Evolutionary conservation across 92 coral and sea anemone species (phyloP).

Genomic region (Blastomussa wellsi): DNA sequence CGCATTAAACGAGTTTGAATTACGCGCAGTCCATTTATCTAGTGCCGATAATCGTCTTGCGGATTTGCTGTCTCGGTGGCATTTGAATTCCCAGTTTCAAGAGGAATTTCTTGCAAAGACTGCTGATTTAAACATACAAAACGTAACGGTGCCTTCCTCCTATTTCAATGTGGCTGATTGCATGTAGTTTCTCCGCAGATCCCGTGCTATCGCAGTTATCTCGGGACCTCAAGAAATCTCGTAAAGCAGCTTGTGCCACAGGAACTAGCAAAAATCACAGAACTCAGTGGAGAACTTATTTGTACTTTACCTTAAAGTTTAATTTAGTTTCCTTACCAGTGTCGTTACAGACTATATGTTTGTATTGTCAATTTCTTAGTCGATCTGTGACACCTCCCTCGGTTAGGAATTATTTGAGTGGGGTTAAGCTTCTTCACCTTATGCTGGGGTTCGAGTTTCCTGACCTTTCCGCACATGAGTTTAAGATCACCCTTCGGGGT

Average conservation of each 20-base stretch:
- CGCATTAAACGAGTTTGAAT: constrained; percentile 6
- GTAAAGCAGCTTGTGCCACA: not conserved
- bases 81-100: not conserved
- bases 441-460: constrained; percentile 9
- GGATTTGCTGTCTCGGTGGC: constrained; percentile 17
- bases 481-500: constrained; percentile 24
- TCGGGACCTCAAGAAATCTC: constrained; percentile 22
- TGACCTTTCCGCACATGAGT: not conserved
- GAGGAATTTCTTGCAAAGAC: not conserved
- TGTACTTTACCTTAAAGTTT: not conserved
- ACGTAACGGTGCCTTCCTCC: too few relatives aligned
- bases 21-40: constrained; percentile 24
- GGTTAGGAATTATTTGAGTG: constrained; percentile 32
- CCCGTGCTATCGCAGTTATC: not conserved
- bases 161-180: not conserved
- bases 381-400: constrained; percentile 18
- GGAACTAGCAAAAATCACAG: constrained; percentile 6
- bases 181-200: too few relatives aligned
- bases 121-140: not conserved
- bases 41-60: constrained; percentile 13
- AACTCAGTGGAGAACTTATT: constrained; percentile 12
- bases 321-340: not conserved
- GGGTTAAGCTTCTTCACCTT: constrained; percentile 48
- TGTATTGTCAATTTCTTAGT: constrained; percentile 23
- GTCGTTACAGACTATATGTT: not conserved